phyloP scores from a whole-genome alignment of 37 sponge, comb jelly and placozoan genomes.

The Haliclona indistincta region DNA sequence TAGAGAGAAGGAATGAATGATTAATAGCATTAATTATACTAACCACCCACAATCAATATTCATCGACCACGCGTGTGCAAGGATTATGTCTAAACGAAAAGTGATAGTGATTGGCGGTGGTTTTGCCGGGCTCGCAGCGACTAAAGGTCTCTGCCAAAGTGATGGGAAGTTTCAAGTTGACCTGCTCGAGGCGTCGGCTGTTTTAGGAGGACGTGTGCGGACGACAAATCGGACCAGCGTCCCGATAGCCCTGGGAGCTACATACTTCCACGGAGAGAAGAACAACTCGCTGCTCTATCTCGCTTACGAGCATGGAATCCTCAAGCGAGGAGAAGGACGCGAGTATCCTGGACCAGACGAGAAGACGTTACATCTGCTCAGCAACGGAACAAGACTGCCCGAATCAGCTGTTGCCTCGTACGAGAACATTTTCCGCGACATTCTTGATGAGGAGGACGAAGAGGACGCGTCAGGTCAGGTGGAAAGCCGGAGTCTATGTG shows the following conservation, averaged over 20 bases:
- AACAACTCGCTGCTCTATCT: neutral
- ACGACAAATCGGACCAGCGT: neutral
- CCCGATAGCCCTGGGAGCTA: neutral
- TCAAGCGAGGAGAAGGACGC: too few species aligned
- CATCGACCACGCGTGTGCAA: too few species aligned
- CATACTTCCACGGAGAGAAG: neutral
- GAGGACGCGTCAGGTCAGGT: too few species aligned
- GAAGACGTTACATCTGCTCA: neutral
- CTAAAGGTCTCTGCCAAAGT: neutral
- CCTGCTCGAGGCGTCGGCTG: neutral
- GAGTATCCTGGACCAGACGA: too few species aligned
- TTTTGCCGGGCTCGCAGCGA: neutral
- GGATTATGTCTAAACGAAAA: too few species aligned
- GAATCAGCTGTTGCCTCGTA: neutral
- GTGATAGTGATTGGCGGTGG: neutral
- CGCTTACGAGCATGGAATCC: neutral
- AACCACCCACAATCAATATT: too few species aligned
- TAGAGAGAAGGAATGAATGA: too few species aligned
- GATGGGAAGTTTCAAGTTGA: neutral
- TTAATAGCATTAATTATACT: too few species aligned
- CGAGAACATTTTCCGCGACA: neutral
- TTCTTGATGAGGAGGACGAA: neutral
- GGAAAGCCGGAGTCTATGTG: too few species aligned
- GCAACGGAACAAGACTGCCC: neutral
- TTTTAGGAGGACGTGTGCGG: neutral